Evolutionary conservation across 2,113 vertebrate genomes (phyloP).

Genomic region (Urocolius indicus): DNA sequence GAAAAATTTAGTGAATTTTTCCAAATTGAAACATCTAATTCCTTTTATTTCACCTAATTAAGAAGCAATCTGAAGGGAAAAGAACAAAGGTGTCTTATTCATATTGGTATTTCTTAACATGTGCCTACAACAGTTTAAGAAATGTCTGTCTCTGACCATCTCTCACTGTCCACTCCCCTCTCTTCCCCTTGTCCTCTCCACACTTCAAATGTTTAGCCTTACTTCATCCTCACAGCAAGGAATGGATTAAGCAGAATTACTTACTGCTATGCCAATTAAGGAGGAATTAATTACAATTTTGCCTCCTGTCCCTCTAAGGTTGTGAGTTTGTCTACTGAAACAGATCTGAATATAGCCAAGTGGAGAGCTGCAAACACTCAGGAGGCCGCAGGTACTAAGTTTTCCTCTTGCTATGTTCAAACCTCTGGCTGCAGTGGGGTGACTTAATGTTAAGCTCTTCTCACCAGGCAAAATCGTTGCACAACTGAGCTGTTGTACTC

Average conservation of each 20-base stretch:
- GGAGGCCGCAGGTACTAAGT: neutral
- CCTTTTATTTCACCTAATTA: conserved; percentile 17
- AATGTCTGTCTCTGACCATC: neutral
- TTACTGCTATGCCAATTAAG: conserved; percentile 49
- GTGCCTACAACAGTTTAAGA: neutral
- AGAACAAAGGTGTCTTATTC: neutral
- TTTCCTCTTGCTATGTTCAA: neutral
- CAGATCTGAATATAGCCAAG: neutral
- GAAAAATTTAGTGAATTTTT: neutral
- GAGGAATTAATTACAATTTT: conserved; percentile 54
- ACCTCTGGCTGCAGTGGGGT: neutral
- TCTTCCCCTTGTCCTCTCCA: neutral
- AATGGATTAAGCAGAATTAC: conserved; percentile 63
- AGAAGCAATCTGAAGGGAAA: neutral
- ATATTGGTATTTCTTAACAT: neutral
- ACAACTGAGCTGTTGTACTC: neutral
- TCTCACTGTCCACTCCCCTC: neutral
- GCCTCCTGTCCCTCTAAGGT: conserved; percentile 5
- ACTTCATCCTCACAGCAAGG: conserved; percentile 57
- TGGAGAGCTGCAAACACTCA: neutral
- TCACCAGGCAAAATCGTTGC: neutral
- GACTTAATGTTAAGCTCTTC: accelerated
- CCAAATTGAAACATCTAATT: neutral
- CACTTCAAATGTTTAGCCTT: conserved; percentile 31
- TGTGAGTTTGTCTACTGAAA: neutral